Percentiles rank a stretch among this genome's conserved stretches.
These are phyloP conservation scores for Hydropotes inermis DNA, from an alignment of 2,113 vertebrate genomes.

Conservation along the genomic window DNA sequence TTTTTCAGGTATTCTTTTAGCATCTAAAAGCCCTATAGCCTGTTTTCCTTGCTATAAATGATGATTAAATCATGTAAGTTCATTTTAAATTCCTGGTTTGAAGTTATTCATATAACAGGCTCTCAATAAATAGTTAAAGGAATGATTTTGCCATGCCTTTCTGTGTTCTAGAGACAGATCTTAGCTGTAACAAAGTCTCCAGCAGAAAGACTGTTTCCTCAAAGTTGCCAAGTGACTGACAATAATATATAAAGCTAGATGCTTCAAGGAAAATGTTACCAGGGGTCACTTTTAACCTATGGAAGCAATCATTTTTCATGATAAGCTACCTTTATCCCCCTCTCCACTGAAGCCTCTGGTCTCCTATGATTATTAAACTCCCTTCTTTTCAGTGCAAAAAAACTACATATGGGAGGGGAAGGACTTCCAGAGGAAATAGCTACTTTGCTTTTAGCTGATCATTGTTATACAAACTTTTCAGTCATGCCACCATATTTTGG, in stretches of 20 bases:
- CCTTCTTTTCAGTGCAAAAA: background rate
- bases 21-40: background rate
- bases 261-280: constrained; percentile 26
- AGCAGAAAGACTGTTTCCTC: constrained; percentile 15
- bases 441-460: background rate
- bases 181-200: constrained; percentile 42
- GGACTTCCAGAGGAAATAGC: background rate
- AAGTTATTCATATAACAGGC: background rate
- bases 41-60: background rate
- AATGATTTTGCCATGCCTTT: constrained; percentile 16
- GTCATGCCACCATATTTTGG: background rate
- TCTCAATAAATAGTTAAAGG: background rate
- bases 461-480: background rate
- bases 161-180: background rate
- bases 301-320: background rate
- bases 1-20: background rate
- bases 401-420: background rate
- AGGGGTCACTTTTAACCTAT: constrained; percentile 43
- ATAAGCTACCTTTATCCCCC: background rate
- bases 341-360: background rate
- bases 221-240: background rate
- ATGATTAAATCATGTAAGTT: background rate
- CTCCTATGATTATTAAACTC: background rate
- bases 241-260: constrained; percentile 16
- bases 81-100: constrained; percentile 35